Evolutionary conservation across 2,888 invertebrate species (phyloP), one percentile per base, ranked within the genome.

Genomic region (Coenonympha glycerion): DNA sequence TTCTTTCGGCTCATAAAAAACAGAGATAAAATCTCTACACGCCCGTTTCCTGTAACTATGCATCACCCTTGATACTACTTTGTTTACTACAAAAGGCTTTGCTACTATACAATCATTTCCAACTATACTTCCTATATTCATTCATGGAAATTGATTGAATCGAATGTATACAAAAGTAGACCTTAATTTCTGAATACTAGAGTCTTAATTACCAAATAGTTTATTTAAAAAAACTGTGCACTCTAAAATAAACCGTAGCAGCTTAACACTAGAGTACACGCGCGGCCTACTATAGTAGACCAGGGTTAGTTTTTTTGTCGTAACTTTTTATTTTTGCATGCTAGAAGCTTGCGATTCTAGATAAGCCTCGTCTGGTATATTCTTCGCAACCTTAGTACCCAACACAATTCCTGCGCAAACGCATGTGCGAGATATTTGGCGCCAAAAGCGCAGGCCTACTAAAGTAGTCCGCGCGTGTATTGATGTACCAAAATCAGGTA

Each of bases 31-130:
- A 39, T 24, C 37, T 30, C 8, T 19, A 28, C 18, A 30, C 28
- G 28, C 18, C 28, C 28, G 41, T 13, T 41, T 30, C 30, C 30
- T 30, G 39, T 11, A 6, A 19, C 8, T 8, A 19, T 18, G 30
- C 2, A 11, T 41, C 16, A 40, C 9, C 6, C 26, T 18, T 5
- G 11, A n/a, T 19, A 41, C 28, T 41, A 28, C 30, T 41, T 30
- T 41, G 41, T 41, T 41, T 41, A 41, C 41, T 41, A 41, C 28
- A 28, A 39, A 39, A 24, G 26, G 11, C n/a, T 11, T 26, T 24
- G 9, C 24, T 9, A 22, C 39, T 16, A 40, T 26, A 39, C 15
- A 41, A 30, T 11, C 13, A 41, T 41, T 41, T 28, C 28, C 30
- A 16, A 15, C n/a, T n/a, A n/a, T 26, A 18, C 18, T 41, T 41